Evolutionary conservation across 2,113 vertebrate genomes (phyloP).

Genomic region (Pyrgilauda ruficollis): DNA sequence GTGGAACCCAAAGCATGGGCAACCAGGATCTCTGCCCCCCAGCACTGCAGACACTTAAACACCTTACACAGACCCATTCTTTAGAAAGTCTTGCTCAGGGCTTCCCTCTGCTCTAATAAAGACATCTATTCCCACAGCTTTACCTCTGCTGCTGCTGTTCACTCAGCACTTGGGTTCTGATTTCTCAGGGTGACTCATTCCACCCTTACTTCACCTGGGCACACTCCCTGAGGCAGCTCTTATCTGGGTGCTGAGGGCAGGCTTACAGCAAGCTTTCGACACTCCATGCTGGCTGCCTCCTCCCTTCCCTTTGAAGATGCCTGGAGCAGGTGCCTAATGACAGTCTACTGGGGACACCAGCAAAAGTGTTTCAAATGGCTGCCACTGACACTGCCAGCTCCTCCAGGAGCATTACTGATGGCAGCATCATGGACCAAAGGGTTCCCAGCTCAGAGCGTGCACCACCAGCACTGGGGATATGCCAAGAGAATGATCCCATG

Average conservation of each 20-base stretch:
- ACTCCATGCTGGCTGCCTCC: not conserved
- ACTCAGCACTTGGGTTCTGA: not conserved
- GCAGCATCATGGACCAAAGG: not conserved
- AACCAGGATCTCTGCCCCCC: not conserved
- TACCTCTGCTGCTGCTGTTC: not conserved
- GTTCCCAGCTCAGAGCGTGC: not conserved
- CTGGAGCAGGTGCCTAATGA: not conserved
- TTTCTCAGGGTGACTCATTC: not conserved
- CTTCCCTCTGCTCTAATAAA: not conserved
- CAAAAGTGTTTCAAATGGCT: not conserved
- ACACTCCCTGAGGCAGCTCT: not conserved
- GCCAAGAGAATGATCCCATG: fast-evolving
- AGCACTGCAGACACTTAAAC: not conserved
- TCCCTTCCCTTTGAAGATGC: not conserved
- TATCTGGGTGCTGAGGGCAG: not conserved
- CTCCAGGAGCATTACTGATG: not conserved
- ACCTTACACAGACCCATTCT: not conserved
- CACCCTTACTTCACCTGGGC: not conserved
- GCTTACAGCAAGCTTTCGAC: not conserved
- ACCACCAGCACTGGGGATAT: not conserved
- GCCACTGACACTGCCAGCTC: fast-evolving
- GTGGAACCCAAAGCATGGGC: not conserved
- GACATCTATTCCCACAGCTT: not conserved
- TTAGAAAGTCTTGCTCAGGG: not conserved
- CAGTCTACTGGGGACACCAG: not conserved